Conservation (phyloP, 2,888 invertebrate species). For the Diogma glabrata region DNA sequence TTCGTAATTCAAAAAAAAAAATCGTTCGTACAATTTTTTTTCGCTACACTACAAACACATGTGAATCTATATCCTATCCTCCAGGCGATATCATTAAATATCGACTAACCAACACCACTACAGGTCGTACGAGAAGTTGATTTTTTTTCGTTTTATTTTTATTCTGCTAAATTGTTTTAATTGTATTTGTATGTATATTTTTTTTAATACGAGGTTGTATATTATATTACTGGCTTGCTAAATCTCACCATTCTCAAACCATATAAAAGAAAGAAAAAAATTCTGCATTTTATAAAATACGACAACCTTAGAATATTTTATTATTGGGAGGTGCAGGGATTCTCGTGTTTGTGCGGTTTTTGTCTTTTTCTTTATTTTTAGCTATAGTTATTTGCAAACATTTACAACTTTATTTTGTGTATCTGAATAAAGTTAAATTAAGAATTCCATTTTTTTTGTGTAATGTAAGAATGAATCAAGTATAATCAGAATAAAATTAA, state of each 20-base stretch:
- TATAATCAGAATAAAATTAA: too few species aligned
- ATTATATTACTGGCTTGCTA: too few species aligned
- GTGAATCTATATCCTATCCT: conserved; percentile 7
- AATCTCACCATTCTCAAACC: conserved; percentile 1
- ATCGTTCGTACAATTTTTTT: too few species aligned
- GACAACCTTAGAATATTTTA: conserved; percentile 5
- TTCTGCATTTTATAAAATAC: conserved; percentile 9
- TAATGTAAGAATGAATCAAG: too few species aligned
- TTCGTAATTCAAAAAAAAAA: too few species aligned
- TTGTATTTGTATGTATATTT: conserved; percentile 6
- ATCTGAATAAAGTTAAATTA: conserved; percentile 1
- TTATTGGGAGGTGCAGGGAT: conserved; percentile 9
- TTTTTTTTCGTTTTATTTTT: conserved; percentile 7
- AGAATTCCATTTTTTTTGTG: not conserved
- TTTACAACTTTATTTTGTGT: conserved; percentile 1
- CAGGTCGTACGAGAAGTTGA: conserved; percentile 1
- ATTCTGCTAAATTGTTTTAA: conserved; percentile 9
- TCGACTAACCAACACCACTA: conserved; percentile 9
- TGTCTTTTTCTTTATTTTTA: too few species aligned
- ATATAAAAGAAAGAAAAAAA: conserved; percentile 5
- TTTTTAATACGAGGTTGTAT: not conserved
- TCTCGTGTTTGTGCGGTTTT: conserved; percentile 1
- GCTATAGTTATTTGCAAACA: conserved; percentile 4
- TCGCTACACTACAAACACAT: too few species aligned
- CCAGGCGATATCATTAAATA: conserved; percentile 10